A percentile compares a stretch with the other conserved stretches of the same genome.
Conservation (phyloP, 1,140 invertebrate species). For the Drosophila parabipectinata region DNA sequence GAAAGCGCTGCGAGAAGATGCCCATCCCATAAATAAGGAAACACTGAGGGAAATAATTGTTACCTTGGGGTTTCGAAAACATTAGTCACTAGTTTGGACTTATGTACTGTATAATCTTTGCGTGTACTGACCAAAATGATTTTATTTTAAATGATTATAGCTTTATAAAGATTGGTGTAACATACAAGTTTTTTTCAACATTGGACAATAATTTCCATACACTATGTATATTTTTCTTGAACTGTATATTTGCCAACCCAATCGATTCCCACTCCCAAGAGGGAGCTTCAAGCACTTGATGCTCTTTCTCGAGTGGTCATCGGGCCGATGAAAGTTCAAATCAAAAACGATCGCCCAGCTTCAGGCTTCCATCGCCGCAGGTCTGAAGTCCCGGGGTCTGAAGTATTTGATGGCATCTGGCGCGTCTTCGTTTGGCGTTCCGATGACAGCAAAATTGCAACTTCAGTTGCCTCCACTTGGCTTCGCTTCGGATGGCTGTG, state of each 20-base stretch:
- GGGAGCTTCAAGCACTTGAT: constrained; percentile 37
- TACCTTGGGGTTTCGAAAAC: too few species aligned
- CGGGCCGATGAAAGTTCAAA: constrained; percentile 57
- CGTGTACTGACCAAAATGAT: too few species aligned
- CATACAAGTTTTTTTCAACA: too few species aligned
- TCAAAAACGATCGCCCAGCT: constrained; percentile 36
- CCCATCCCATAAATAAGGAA: constrained; percentile 16
- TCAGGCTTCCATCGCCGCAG: constrained; percentile 23
- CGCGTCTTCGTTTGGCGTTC: constrained; percentile 50
- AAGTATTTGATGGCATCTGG: constrained; percentile 76
- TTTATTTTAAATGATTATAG: too few species aligned
- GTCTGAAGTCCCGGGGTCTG: constrained; percentile 8
- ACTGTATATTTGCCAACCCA: constrained; percentile 1
- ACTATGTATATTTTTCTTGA: not conserved
- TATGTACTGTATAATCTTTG: too few species aligned
- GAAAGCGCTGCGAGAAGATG: constrained; percentile 15
- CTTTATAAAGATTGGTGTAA: too few species aligned
- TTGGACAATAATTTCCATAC: not conserved
- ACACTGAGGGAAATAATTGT: constrained; percentile 11
- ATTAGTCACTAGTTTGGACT: too few species aligned
- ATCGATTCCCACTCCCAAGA: constrained; percentile 13
- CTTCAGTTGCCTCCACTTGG: constrained; percentile 62
- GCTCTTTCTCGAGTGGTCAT: constrained; percentile 33
- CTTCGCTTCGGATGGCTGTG: constrained; percentile 20
- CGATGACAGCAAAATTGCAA: constrained; percentile 80